Evolutionary conservation across 2,797 vertebrate genomes (phyloP).

Genomic region (Pseudotriccus pelzelni): DNA sequence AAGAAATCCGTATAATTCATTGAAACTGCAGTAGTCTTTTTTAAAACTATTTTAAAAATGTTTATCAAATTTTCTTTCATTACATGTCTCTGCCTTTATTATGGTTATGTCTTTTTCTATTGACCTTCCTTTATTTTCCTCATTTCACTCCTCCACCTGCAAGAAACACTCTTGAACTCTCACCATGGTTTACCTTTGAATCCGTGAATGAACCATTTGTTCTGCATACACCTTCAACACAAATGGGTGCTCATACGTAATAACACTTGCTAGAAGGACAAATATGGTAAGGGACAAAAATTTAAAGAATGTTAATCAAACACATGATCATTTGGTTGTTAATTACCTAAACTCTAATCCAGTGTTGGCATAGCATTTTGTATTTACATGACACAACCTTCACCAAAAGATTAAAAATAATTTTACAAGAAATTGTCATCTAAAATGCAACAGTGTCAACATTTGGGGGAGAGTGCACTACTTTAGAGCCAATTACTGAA

Average conservation of each 20-base stretch:
- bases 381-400: background rate
- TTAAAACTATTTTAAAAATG: accelerated
- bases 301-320: background rate
- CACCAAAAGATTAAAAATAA: background rate
- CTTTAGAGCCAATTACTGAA: background rate
- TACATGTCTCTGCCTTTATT: background rate
- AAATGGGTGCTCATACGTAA: background rate
- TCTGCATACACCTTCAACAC: background rate
- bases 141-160: background rate
- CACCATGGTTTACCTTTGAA: background rate
- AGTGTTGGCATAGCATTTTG: background rate
- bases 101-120: background rate
- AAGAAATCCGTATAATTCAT: background rate
- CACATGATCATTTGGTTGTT: background rate
- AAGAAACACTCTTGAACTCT: background rate
- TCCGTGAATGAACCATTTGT: background rate
- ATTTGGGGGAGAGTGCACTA: background rate
- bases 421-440: background rate
- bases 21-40: background rate
- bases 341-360: background rate
- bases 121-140: background rate
- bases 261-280: background rate
- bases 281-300: background rate
- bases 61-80: background rate
- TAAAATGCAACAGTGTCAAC: background rate